These are phyloP conservation scores for Deilephila elpenor DNA, from an alignment of 2,888 invertebrate species.

Conservation along the genomic window DNA sequence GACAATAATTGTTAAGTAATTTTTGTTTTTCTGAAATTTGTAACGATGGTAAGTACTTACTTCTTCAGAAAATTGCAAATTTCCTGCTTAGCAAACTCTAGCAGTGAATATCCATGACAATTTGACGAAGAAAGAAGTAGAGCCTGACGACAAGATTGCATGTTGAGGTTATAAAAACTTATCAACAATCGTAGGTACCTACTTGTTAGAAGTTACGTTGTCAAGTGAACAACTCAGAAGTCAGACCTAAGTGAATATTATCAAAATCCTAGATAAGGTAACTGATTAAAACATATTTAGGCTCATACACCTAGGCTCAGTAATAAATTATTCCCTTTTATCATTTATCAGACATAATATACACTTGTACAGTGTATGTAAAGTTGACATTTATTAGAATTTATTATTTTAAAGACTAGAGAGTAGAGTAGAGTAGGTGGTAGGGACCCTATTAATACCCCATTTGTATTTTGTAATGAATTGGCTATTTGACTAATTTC, in stretches of 20 bases:
- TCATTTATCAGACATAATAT: not conserved
- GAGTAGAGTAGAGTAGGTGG: no score
- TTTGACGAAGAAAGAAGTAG: conserved; percentile 89
- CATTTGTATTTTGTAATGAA: no score
- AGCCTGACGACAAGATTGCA: conserved; percentile 73
- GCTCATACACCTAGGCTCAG: not conserved
- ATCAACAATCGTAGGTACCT: not conserved
- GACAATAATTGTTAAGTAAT: not conserved
- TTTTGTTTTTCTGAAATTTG: not conserved
- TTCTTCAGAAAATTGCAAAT: conserved; percentile 85
- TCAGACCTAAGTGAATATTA: conserved; percentile 3
- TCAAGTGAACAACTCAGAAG: not conserved
- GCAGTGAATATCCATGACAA: conserved; percentile 86
- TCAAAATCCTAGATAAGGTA: conserved; percentile 34
- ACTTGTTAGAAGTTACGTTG: not conserved
- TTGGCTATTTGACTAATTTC: no score
- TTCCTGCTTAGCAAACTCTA: conserved; percentile 88
- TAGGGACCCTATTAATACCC: no score
- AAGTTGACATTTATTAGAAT: not conserved
- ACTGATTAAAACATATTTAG: conserved; percentile 26
- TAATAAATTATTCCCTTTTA: not conserved
- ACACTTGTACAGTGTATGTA: not conserved
- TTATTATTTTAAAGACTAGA: no score
- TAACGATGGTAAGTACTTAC: conserved; percentile 69
- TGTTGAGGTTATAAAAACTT: not conserved